Evolutionary conservation across 2,888 invertebrate species (phyloP).

Genomic region (Philaethria dido): DNA sequence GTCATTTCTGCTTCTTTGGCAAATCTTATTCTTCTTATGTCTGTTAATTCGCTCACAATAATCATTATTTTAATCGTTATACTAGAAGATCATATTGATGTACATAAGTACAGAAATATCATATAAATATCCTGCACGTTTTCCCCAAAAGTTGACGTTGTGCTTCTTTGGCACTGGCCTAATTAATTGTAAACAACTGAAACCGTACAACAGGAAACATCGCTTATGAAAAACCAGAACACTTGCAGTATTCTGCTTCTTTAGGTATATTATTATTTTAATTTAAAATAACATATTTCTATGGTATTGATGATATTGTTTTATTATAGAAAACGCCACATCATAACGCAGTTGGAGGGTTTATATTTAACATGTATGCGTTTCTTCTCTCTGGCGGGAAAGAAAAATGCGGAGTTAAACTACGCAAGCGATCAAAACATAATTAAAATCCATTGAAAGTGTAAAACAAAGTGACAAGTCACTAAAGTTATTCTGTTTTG

Average conservation of each 20-base stretch:
- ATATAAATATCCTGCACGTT: neutral
- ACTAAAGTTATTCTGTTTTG: neutral
- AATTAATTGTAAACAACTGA: slow-evolving; percentile 21
- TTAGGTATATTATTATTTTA: slow-evolving; percentile 12
- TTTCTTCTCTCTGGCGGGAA: no score
- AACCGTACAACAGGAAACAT: slow-evolving; percentile 24
- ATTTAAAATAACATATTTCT: slow-evolving; percentile 1
- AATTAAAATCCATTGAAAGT: no score
- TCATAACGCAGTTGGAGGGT: neutral
- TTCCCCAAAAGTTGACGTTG: neutral
- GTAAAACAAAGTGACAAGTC: neutral
- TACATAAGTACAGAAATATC: neutral
- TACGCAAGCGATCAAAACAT: no score
- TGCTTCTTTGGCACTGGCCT: neutral
- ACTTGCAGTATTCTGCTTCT: slow-evolving; percentile 2
- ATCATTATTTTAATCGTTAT: no score
- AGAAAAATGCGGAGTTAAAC: no score
- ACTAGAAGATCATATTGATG: neutral
- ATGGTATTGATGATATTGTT: neutral
- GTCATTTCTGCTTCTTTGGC: no score
- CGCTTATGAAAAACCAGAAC: slow-evolving; percentile 16
- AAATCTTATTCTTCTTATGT: no score
- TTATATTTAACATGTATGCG: no score
- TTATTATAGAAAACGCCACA: neutral
- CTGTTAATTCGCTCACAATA: no score